phyloP scores from a whole-genome alignment of 2,888 invertebrate species.

The Hofmannophila pseudospretella region DNA sequence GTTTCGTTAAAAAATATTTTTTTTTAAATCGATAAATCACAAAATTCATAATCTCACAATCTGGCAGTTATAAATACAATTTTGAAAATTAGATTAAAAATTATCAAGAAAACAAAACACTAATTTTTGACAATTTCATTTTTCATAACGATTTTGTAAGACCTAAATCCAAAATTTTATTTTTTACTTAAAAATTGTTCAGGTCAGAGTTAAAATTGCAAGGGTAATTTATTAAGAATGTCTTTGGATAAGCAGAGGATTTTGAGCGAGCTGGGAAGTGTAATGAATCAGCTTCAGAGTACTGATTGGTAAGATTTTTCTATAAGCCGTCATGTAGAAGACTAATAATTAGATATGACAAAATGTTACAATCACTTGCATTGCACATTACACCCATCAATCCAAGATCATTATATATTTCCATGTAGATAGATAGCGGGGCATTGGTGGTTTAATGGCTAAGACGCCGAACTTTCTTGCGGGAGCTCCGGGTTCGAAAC shows the following conservation, averaged over 20 bases:
- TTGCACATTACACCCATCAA: no score
- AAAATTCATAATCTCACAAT: neutral
- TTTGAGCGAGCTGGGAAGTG: constrained; percentile 63
- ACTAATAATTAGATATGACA: no score
- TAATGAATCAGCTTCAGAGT: constrained; percentile 63
- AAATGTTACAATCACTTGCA: no score
- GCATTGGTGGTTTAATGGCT: no score
- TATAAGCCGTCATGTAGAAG: no score
- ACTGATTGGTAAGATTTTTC: constrained; percentile 58
- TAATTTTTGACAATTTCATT: constrained; percentile 5
- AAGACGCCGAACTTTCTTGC: no score
- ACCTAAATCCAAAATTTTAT: constrained; percentile 1
- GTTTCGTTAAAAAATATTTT: no score
- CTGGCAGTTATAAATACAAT: neutral
- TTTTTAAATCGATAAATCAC: no score
- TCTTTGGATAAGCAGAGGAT: constrained; percentile 62
- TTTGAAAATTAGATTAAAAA: neutral
- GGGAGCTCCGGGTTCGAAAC: no score
- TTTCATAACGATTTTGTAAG: neutral
- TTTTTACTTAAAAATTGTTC: neutral
- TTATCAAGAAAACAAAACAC: constrained; percentile 13
- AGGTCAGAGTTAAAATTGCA: constrained; percentile 6
- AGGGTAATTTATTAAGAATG: constrained; percentile 29
- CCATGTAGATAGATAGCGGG: no score
- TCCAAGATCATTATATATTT: no score